Conservation (phyloP, 2,888 invertebrate species). For the Celastrina argiolus region DNA sequence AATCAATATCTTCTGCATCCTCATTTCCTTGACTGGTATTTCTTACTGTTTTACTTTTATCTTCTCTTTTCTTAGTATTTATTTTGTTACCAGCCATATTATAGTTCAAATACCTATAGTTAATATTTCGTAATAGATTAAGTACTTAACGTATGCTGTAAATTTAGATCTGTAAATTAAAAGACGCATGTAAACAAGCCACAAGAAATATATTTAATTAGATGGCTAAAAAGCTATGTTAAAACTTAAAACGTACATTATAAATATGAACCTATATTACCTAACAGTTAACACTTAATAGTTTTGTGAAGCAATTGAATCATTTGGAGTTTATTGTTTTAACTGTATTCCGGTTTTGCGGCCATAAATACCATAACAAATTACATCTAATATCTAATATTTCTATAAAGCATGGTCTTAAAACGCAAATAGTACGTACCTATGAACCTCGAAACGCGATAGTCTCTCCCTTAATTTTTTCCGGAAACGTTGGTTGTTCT, state of each 20-base stretch:
- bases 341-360: neutral
- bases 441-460: slow-evolving; percentile 55
- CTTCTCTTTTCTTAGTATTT: slow-evolving; percentile 62
- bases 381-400: too few relatives aligned
- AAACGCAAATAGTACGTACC: slow-evolving; percentile 49
- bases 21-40: slow-evolving; percentile 50
- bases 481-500: slow-evolving; percentile 43
- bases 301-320: neutral
- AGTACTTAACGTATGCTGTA: neutral
- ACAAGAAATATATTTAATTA: neutral
- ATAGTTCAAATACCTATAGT: slow-evolving; percentile 25
- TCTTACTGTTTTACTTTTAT: slow-evolving; percentile 57
- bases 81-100: slow-evolving; percentile 67
- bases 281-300: neutral
- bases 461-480: slow-evolving; percentile 75
- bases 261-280: neutral
- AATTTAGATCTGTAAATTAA: neutral
- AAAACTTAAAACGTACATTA: neutral
- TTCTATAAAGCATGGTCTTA: slow-evolving; percentile 57
- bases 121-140: neutral
- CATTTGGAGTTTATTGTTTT: neutral
- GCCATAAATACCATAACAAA: neutral
- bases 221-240: neutral
- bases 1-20: slow-evolving; percentile 68
- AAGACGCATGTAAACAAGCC: neutral